These are phyloP conservation scores for Genyomyrus donnyi DNA, from an alignment of 2,113 vertebrate genomes.

Conservation along the genomic window DNA sequence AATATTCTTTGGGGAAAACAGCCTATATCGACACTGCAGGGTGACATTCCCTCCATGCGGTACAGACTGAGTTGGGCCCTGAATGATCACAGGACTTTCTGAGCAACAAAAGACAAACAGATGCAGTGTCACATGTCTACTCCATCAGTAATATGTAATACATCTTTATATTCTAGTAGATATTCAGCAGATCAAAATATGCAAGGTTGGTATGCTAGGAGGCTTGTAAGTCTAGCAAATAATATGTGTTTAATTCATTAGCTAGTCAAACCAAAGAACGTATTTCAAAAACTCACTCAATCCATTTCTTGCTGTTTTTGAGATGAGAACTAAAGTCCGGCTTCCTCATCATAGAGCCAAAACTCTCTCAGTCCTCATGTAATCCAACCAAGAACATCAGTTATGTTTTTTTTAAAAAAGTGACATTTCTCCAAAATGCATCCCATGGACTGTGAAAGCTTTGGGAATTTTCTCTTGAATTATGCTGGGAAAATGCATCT, in stretches of 20 bases:
- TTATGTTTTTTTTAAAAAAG: background rate
- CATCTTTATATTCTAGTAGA: background rate
- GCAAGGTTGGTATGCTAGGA: background rate
- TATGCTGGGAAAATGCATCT: background rate
- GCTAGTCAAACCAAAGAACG: background rate
- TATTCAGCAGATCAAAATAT: background rate
- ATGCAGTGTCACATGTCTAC: background rate
- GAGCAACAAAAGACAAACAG: slow-evolving; percentile 8
- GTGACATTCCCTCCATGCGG: slow-evolving; percentile 31
- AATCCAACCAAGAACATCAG: background rate
- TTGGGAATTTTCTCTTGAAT: background rate
- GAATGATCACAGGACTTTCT: slow-evolving; percentile 43
- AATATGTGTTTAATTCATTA: background rate
- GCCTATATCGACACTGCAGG: slow-evolving; percentile 38
- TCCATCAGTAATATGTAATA: background rate
- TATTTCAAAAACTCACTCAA: background rate
- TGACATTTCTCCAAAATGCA: background rate
- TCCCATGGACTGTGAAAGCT: background rate
- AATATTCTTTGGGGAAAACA: background rate
- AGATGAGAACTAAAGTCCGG: background rate
- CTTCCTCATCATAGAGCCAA: background rate
- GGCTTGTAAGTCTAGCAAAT: background rate
- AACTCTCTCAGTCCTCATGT: background rate
- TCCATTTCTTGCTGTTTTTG: background rate
- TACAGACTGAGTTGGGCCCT: slow-evolving; percentile 37